Evolutionary conservation across 2,113 vertebrate genomes (phyloP).

Genomic region (Austrofundulus limnaeus): DNA sequence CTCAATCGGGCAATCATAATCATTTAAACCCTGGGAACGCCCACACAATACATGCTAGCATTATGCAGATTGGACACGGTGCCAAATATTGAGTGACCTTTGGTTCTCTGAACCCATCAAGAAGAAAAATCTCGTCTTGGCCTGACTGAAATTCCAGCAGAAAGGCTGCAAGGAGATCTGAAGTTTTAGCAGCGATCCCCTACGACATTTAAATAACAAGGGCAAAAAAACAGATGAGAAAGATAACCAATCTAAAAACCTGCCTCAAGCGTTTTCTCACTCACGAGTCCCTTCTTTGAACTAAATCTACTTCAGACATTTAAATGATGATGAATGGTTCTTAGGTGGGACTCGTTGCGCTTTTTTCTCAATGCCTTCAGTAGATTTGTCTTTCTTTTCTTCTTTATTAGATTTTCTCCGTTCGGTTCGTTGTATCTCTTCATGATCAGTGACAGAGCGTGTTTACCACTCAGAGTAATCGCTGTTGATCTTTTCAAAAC

Average conservation of each 20-base stretch:
- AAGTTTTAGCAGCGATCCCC: conserved; percentile 26
- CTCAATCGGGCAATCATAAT: conserved; percentile 51
- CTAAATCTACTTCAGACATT: conserved; percentile 21
- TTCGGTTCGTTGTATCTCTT: conserved; percentile 29
- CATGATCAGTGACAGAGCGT: conserved; percentile 30
- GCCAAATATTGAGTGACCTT: conserved; percentile 49
- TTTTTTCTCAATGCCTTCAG: not conserved
- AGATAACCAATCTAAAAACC: conserved; percentile 19
- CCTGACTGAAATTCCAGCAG: conserved; percentile 59
- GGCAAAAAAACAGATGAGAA: conserved; percentile 43
- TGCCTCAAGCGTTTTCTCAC: conserved; percentile 26
- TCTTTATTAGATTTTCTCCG: conserved; percentile 18
- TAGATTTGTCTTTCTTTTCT: conserved; percentile 1
- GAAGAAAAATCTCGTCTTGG: conserved; percentile 19
- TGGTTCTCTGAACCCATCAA: conserved; percentile 9
- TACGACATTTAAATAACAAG: conserved; percentile 54
- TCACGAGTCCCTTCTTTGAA: conserved; percentile 13
- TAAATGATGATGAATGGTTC: conserved; percentile 44
- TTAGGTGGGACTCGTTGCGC: conserved; percentile 26
- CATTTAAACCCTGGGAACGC: conserved; percentile 27
- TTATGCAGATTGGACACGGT: conserved; percentile 11
- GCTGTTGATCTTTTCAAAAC: conserved; percentile 46
- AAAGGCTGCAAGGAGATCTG: conserved; percentile 14
- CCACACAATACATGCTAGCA: conserved; percentile 37
- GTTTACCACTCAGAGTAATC: conserved; percentile 51